Base-by-base conservation (phyloP, 2,888 invertebrate genomes). In the Mimachlamys varia region DNA sequence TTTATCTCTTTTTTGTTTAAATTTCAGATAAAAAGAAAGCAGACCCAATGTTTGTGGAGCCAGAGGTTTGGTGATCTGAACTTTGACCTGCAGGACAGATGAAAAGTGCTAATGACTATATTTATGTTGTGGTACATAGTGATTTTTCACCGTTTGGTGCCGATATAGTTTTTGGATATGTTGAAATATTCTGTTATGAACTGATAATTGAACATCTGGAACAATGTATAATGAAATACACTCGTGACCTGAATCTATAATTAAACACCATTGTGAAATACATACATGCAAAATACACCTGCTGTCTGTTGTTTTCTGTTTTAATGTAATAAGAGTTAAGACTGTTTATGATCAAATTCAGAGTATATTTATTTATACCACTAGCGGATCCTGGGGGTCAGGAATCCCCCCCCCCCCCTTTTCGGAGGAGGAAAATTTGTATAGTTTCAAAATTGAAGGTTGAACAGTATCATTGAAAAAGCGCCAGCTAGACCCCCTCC, bases 41-140 rank as follows among this genome's bases (percentile, higher is more conserved):
- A 2, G 90, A 89, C 89, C 91, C 91, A 53, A 88, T 92, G 90
- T 92, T 92, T 90, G 90, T 89, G 37, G 92, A 92, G 38, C 91
- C 91, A n/a, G 90, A 92, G 37, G 92, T 92, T 88, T 92, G 92
- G 92, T 92, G 92, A 92, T 76, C 27, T 76, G 76, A 76, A 13
- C 2, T 76, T 76, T 76, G 33, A 76, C 76, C 76, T 33, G 13
- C 33, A 76, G 33, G 27, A 76, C 27, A 76, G 27, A 76, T 33
- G 0, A 0, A 27, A 76, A 76, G 76, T 76, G 76, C 76, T 76
- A 76, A 15, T 15, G 76, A 33, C 76, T 76, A 76, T n/a, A n/a
- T 22, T 22, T 62, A 22, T n/a, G 44, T 5, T 44, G 22, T 62
- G 62, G 17, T 62, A 22, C 27, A 2, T 76, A 33, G 76, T 27